Conservation (phyloP, 2,888 invertebrate genomes). For the Pogonocherus hispidulus region DNA sequence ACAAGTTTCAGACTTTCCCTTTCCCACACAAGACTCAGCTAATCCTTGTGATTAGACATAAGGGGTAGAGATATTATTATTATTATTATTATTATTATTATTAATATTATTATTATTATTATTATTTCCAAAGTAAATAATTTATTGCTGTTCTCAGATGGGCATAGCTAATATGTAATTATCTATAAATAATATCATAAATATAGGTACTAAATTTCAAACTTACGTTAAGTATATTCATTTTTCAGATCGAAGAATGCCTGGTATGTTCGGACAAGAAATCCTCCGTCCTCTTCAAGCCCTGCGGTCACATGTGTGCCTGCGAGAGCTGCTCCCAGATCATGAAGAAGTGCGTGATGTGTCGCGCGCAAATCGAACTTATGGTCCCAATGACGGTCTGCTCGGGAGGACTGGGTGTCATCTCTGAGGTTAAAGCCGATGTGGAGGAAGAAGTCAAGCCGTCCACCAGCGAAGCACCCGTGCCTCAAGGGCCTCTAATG, state of each 20-base stretch:
- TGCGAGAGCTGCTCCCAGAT: constrained; percentile 92
- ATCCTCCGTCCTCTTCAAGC: constrained; percentile 92
- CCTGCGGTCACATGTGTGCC: constrained; percentile 95
- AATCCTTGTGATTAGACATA: no score
- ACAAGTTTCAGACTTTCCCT: no score
- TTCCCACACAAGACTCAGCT: no score
- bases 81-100: no score
- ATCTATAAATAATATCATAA: no score
- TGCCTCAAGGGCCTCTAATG: constrained; percentile 70
- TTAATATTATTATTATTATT: no score
- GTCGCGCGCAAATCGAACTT: constrained; percentile 88
- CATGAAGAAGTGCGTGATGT: constrained; percentile 98
- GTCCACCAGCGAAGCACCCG: constrained; percentile 35
- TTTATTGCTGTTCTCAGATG: no score
- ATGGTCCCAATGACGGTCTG: constrained; percentile 72
- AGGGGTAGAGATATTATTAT: no score
- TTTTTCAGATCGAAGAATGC: constrained; percentile 90
- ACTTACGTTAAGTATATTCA: no score
- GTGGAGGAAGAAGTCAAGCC: constrained; percentile 69
- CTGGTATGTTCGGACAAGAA: constrained; percentile 96
- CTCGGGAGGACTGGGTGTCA: constrained; percentile 67
- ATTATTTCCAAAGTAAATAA: no score
- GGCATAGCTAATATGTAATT: no score
- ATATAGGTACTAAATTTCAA: no score
- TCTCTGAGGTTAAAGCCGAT: constrained; percentile 70